Evolutionary conservation across 2,113 vertebrate species (phyloP).

Genomic region (Harpagus bidentatus): DNA sequence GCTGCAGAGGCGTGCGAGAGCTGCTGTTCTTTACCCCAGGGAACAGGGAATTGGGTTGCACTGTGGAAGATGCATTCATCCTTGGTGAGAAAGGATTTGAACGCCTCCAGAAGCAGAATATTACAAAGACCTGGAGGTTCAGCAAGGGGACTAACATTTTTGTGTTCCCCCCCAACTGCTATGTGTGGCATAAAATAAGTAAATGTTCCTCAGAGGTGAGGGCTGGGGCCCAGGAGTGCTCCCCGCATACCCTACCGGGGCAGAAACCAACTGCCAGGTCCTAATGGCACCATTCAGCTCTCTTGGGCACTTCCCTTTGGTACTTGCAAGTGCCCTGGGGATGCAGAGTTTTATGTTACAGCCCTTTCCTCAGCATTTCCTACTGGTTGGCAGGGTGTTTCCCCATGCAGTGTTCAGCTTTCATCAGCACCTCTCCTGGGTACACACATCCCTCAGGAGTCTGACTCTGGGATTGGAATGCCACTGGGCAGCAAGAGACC

Average conservation of each 20-base stretch:
- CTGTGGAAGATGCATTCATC: not conserved
- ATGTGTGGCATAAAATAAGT: not conserved
- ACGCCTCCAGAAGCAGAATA: not conserved
- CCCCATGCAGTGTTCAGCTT: not conserved
- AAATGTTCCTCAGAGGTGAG: not conserved
- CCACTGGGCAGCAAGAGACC: not conserved
- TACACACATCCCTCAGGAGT: not conserved
- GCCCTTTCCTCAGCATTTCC: not conserved
- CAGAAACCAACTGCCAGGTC: not conserved
- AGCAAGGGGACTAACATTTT: not conserved
- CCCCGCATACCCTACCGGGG: not conserved
- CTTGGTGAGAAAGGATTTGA: not conserved
- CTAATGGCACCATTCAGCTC: not conserved
- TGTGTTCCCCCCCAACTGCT: not conserved
- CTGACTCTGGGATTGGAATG: not conserved
- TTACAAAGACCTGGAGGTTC: not conserved
- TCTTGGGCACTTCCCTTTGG: not conserved
- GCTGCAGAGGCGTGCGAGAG: not conserved
- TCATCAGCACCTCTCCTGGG: not conserved
- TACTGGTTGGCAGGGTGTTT: not conserved
- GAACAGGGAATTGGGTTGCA: not conserved
- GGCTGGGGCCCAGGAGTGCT: not conserved
- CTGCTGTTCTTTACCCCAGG: not conserved
- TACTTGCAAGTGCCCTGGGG: not conserved
- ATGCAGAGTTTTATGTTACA: not conserved